Evolutionary conservation across 35 echinoderm and acorn worm species (phyloP), one percentile per base, ranked within the genome.

Genomic region (Apostichopus parvimensis): DNA sequence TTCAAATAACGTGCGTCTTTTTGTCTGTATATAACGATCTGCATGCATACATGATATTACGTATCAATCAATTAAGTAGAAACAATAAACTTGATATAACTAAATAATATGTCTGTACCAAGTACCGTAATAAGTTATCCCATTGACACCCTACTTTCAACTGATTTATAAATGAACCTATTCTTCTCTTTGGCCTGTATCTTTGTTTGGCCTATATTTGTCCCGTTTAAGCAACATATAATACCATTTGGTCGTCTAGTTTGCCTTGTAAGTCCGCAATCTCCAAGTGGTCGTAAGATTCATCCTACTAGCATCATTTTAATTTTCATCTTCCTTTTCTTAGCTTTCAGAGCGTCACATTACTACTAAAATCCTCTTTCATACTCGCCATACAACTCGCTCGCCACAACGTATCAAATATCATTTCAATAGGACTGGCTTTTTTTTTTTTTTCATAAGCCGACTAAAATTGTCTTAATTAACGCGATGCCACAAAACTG

Each of bases 341-440:
- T 22, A 75, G 15, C 71, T 75, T n/a, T 22, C 6, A 75, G 20
- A 22, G 71, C 71, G n/a, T 75, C 71, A 75, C 71, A 75, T 75
- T 75, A 75, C 26, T 28, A 45, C 26, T 28, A 45, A 75, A 18
- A 72, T 68, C 58, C 45, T 88, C 24, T 73, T 88, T 88, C 86
- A 88, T 72, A 8, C 86, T 52, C 17, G 21, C 86, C 72, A 58
- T 54, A 88, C 86, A 88, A 73, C 17, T 75, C 71, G 71, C 71
- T 75, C 71, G 71, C 71, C 71, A 22, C 58, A 72, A 68, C n/a
- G 61, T 88, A 88, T 88, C 86, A 88, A 88, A 88, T 88, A 88
- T 88, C 86, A 88, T 72, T 88, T 88, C 61, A 88, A 88, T 88
- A 68, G 64, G 68, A 3, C 34, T 45, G 34, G 34, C 1, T 45